Base-by-base conservation (phyloP, 2,888 invertebrate species). In the Odontomyia ornata region DNA sequence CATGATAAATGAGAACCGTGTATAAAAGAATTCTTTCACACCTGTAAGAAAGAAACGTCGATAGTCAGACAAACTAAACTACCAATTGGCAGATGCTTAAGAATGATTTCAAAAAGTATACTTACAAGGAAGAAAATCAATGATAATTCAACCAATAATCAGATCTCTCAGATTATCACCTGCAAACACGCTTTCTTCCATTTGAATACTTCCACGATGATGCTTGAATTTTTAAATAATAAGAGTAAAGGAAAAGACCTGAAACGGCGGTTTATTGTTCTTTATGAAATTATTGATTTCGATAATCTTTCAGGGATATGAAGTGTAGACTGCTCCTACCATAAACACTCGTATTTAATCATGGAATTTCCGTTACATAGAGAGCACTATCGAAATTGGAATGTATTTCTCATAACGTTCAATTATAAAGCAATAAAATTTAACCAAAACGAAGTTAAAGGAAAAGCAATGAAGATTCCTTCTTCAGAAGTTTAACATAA, bases 21-120 rank as follows among this genome's bases (percentile, higher is more conserved):
- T 15, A 13, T n/a, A 25, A 23, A 69, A 69, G 69, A 47, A 57
- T 36, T 73, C 73, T 73, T 73, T 73, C 73, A 73, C 73, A 73
- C 73, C 73, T 73, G 73, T 27, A 73, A 73, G 15, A 60, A 57
- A 73, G 36, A 73, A 73, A 57, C 57, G 30, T 11, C 15, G 11
- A 15, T 57, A 36, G 56, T 72, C 46, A 69, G 47, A 47, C 36
- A 47, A n/a, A 46, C 25, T 9, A 60, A 60, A 11, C 36, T 36
- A 36, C 23, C 60, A 60, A 13, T 23, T 60, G 11, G 25, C 15
- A 5, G 7, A 60, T 60, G 9, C 7, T 60, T 52, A n/a, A n/a
- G 15, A 62, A 62, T n/a, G 5, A 65, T 30, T 47, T 69, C n/a
- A 2, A 21, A 69, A 47, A 47, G 47, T 11, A 69, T 69, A 69